Conservation (phyloP, 2,888 invertebrate species). For the Cheilosia soror region DNA sequence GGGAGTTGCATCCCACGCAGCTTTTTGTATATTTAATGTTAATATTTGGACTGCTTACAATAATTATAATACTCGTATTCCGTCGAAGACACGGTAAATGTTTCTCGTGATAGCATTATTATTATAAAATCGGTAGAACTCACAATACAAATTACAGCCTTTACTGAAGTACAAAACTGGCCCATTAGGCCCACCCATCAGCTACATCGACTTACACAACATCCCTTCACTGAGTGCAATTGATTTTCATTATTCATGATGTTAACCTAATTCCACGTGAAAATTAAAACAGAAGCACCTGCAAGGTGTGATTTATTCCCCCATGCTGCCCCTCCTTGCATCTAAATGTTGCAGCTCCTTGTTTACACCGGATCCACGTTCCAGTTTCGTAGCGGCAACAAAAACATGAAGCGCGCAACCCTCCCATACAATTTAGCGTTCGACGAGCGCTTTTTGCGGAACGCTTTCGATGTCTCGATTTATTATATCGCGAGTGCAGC, state of each 20-base stretch:
- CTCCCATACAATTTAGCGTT: conserved; percentile 18
- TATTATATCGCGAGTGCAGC: conserved; percentile 68
- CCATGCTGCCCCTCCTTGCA: conserved; percentile 19
- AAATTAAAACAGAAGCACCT: conserved; percentile 71
- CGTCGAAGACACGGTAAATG: no score
- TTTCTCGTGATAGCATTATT: no score
- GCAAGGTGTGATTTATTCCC: conserved; percentile 68
- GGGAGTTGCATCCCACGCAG: no score
- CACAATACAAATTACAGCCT: no score
- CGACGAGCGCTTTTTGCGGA: conserved; percentile 56
- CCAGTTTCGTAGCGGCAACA: conserved; percentile 44
- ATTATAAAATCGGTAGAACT: no score
- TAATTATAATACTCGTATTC: no score
- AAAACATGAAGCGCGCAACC: conserved; percentile 3
- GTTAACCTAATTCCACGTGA: conserved; percentile 70
- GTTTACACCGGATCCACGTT: conserved; percentile 69
- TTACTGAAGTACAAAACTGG: not conserved
- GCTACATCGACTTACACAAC: not conserved
- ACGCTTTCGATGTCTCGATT: conserved; percentile 67
- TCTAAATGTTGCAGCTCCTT: conserved; percentile 20
- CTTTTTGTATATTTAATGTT: no score
- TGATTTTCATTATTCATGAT: conserved; percentile 67
- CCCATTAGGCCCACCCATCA: not conserved
- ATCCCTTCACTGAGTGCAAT: conserved; percentile 3
- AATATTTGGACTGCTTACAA: no score